Base-by-base conservation (phyloP, 2,797 vertebrate species). In the Scyliorhinus canicula region DNA sequence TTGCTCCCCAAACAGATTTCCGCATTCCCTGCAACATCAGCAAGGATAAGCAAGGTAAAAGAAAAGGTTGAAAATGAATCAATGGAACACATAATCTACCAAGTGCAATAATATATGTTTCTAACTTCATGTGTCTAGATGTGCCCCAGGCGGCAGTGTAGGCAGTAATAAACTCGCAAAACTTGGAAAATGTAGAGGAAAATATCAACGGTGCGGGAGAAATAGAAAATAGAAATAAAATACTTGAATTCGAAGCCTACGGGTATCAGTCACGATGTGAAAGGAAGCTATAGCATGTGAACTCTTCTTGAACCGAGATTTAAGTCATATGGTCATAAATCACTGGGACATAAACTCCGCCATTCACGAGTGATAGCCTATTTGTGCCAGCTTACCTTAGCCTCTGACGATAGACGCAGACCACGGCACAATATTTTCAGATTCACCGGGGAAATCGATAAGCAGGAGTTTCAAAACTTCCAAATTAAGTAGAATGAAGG, bases 301-400 rank as follows among this genome's bases (percentile, higher is more conserved):
- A 99, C 99, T 99, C 98, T 99, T 98, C 98, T 98, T 99, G 99
- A 99, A 99, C 99, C 98, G 98, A 98, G 98, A 99, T 99, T 98
- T 98, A 98, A 99, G 99, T 98, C 98, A 96, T 98, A 98, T 98
- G 98, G 98, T 98, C 98, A 99, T 99, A 99, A 99, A 99, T 99
- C 99, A 99, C 98, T 97, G 97, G 97, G 98, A 99, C 98, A 98
- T 98, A 98, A 98, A 99, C 98, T 98, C 98, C 97, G 96, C 98
- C 98, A 99, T 99, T 98, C 98, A 99, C 98, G 98, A 98, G 97
- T 96, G 97, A 97, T 98, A 98, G 98, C 97, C 98, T 98, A 97
- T 97, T 98, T 97, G 97, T 98, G 98, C 98, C 98, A 97, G 98
- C 99, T 99, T 99, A 99, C 99, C 99, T 99, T 98, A 97, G 98